Conservation (phyloP, 2,113 vertebrate genomes). For the Acrocephalus arundinaceus region DNA sequence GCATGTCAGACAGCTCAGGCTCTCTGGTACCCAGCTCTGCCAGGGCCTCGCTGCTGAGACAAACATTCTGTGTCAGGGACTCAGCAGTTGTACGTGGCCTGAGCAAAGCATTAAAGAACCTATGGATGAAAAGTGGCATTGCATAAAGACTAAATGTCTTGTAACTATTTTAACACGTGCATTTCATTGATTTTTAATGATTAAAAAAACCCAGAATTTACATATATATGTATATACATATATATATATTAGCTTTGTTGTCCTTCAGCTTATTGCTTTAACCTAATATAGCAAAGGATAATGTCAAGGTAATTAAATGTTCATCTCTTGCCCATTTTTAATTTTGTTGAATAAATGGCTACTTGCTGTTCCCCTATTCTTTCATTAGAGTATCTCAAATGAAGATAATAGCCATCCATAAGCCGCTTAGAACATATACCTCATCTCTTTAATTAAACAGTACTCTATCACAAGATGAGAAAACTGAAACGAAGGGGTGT, state of each 20-base stretch:
- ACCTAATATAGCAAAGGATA: slow-evolving; percentile 15
- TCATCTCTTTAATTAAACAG: slow-evolving; percentile 14
- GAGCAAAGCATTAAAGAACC: background rate
- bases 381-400: background rate
- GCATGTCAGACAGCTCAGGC: background rate
- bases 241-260: background rate
- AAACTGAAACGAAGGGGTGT: background rate
- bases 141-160: background rate
- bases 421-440: background rate
- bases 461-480: background rate
- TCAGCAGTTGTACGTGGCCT: background rate
- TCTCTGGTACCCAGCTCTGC: background rate
- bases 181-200: background rate
- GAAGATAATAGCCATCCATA: background rate
- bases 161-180: background rate
- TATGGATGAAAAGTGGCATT: background rate
- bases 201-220: background rate
- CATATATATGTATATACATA: background rate
- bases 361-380: slow-evolving; percentile 25
- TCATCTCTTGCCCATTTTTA: slow-evolving; percentile 38
- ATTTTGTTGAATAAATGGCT: slow-evolving; percentile 19
- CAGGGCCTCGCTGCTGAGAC: background rate
- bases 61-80: background rate
- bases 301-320: slow-evolving; percentile 43
- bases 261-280: slow-evolving; percentile 27